Percentiles rank a stretch among this genome's conserved stretches.
Conservation (phyloP, 2,888 invertebrate genomes). For the Allolobophora icterica region DNA sequence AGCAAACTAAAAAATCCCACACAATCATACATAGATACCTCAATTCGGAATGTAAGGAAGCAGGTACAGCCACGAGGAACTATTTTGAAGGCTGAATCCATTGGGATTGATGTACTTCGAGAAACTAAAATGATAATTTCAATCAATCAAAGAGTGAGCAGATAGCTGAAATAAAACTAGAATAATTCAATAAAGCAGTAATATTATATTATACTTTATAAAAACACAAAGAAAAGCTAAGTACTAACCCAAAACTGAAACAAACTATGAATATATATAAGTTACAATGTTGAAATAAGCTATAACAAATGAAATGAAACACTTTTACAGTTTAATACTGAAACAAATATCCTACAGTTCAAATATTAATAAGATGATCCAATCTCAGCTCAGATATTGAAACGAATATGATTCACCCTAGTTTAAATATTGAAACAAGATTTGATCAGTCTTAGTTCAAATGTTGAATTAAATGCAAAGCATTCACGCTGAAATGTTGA, state of each 20-base stretch:
- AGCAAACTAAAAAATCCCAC: not conserved
- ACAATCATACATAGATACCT: constrained; percentile 69
- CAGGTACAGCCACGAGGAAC: constrained; percentile 79
- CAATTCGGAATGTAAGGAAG: constrained; percentile 87
- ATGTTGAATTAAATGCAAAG: no score
- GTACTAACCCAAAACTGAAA: no score
- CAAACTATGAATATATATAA: no score
- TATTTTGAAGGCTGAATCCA: constrained; percentile 76
- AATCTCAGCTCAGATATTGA: not conserved
- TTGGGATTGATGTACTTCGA: not conserved
- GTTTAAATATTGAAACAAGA: not conserved
- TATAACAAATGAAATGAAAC: not conserved
- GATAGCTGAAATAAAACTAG: not conserved
- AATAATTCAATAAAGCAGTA: not conserved
- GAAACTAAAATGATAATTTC: not conserved
- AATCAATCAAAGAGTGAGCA: not conserved
- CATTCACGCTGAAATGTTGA: not conserved
- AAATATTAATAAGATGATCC: no score
- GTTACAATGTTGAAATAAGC: no score
- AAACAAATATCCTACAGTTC: not conserved
- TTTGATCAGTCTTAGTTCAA: not conserved
- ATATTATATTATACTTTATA: not conserved
- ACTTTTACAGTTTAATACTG: not conserved
- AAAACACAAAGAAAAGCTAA: no score
- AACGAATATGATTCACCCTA: not conserved